Conservation (phyloP, 35 echinoderm and acorn worm genomes). For the Nesometra sesokonis region DNA sequence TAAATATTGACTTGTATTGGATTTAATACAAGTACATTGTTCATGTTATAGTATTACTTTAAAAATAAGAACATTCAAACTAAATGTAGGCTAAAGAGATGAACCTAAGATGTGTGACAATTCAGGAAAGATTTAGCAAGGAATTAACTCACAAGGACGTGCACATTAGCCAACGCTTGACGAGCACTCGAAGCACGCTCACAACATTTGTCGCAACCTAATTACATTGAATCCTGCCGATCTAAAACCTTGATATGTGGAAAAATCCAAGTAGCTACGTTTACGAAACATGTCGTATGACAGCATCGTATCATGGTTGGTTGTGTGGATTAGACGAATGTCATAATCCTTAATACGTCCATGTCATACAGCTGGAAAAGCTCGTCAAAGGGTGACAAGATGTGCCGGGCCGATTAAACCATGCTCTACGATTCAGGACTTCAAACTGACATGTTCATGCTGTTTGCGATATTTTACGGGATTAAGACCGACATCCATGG, state of each 20-base stretch:
- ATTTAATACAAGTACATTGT: neutral
- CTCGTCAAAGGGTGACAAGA: neutral
- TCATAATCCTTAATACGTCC: neutral
- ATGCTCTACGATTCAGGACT: neutral
- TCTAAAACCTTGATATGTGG: neutral
- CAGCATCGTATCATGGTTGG: neutral
- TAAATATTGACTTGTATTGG: neutral
- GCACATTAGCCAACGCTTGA: neutral
- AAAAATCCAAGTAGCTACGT: neutral
- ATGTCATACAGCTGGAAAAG: neutral
- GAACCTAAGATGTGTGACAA: neutral
- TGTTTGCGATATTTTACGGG: neutral
- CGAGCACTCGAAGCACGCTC: neutral
- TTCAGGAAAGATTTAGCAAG: neutral
- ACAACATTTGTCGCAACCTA: neutral
- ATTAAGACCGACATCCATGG: neutral
- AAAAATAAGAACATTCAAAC: neutral
- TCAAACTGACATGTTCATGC: neutral
- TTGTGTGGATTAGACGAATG: neutral
- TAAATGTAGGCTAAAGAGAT: neutral
- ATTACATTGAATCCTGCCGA: neutral
- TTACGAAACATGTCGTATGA: neutral
- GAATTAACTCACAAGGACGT: neutral
- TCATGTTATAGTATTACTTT: neutral
- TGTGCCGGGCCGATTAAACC: neutral